Conservation (phyloP, 2,797 vertebrate genomes). For the Lerista edwardsae region DNA sequence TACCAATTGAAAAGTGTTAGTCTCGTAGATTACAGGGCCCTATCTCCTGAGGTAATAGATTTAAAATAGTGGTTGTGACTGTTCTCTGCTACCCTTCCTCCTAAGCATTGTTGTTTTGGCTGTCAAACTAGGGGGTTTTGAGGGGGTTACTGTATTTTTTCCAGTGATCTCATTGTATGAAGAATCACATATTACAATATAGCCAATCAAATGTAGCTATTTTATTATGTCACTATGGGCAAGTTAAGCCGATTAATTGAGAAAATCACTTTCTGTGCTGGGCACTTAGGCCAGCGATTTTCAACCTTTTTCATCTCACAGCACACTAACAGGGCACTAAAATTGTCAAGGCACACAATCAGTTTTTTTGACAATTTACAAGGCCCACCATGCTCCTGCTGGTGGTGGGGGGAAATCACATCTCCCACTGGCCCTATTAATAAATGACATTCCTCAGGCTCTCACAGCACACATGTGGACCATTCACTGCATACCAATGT, state of each 20-base stretch:
- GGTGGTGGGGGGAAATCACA: no score
- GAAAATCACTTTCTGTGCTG: not conserved
- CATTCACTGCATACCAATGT: no score
- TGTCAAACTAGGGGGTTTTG: no score
- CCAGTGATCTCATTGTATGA: not conserved
- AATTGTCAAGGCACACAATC: no score
- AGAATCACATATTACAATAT: not conserved
- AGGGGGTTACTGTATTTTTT: not conserved
- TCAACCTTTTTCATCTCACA: no score
- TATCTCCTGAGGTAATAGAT: not conserved
- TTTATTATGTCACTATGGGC: not conserved
- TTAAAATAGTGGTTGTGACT: constrained; percentile 7
- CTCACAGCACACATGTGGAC: no score
- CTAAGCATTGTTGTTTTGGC: not conserved
- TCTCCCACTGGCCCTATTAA: no score
- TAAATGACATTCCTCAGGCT: no score
- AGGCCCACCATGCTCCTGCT: no score
- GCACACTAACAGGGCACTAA: no score
- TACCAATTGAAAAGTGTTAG: not conserved
- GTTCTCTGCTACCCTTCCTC: not conserved
- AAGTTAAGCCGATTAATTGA: not conserved
- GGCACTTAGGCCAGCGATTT: not conserved
- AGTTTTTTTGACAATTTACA: no score
- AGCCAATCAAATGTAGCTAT: not conserved
- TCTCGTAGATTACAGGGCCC: not conserved